Conservation (phyloP, 2,888 invertebrate species). For the Crematogaster levior region DNA sequence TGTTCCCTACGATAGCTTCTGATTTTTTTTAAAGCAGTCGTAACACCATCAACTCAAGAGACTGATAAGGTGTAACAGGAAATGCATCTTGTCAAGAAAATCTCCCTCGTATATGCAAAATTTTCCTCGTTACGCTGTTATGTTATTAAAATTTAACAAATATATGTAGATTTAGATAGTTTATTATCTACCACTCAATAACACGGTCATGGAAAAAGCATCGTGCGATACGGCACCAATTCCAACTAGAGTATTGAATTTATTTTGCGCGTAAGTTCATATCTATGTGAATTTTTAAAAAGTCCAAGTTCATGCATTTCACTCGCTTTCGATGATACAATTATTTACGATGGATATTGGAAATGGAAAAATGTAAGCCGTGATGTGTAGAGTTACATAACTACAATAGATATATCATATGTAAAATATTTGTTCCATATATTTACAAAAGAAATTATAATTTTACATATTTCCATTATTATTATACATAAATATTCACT, state of each 20-base stretch:
- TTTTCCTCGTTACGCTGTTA: background rate
- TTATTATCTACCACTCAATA: constrained; percentile 8
- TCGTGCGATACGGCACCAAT: background rate
- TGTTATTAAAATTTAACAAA: background rate
- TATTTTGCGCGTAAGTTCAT: constrained; percentile 4
- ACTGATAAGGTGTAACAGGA: background rate
- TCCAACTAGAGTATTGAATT: constrained; percentile 15
- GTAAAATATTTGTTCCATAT: constrained; percentile 21
- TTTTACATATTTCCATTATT: constrained; percentile 61
- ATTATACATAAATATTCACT: constrained; percentile 53
- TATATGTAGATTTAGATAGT: background rate
- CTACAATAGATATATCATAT: background rate
- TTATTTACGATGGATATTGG: constrained; percentile 36
- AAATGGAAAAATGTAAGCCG: constrained; percentile 35
- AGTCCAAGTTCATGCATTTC: constrained; percentile 12
- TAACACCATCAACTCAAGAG: background rate
- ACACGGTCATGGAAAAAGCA: background rate
- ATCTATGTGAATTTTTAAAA: constrained; percentile 17
- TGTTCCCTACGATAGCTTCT: constrained; percentile 4
- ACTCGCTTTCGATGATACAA: constrained; percentile 20
- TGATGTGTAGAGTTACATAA: constrained; percentile 27
- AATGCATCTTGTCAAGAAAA: background rate
- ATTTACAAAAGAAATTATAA: constrained; percentile 60
- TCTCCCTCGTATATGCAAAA: background rate
- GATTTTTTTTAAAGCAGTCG: constrained; percentile 12